These are phyloP conservation scores for Eupithecia subumbrata DNA, from an alignment of 2,888 invertebrate species.

Conservation along the genomic window DNA sequence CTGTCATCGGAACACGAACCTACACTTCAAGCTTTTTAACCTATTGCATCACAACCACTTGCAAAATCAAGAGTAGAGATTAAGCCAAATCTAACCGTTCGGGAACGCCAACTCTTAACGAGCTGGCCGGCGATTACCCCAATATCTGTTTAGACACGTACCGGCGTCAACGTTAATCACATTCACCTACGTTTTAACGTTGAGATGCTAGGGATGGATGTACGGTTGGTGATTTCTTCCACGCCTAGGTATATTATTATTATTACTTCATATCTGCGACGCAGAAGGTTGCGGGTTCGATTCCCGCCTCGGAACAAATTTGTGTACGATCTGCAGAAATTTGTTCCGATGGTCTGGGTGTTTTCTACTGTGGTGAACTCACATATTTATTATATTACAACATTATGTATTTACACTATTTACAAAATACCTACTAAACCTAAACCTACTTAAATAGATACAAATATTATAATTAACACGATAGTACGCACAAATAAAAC, in stretches of 20 bases:
- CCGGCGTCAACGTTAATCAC: conserved; percentile 61
- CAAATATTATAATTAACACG: too few species aligned
- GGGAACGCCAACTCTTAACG: conserved; percentile 50
- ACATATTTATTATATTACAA: too few species aligned
- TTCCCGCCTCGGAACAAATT: too few species aligned
- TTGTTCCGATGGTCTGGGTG: too few species aligned
- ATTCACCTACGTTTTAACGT: conserved; percentile 51
- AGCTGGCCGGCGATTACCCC: conserved; percentile 60
- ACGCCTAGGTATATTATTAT: background rate
- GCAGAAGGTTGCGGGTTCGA: too few species aligned
- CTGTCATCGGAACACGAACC: background rate
- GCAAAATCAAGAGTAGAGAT: conserved; percentile 1
- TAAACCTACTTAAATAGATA: too few species aligned
- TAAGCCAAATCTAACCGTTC: background rate
- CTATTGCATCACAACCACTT: background rate
- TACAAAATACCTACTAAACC: too few species aligned
- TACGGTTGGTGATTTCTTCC: conserved; percentile 6
- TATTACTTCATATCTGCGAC: background rate
- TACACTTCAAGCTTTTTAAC: background rate
- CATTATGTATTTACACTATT: too few species aligned
- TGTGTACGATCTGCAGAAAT: too few species aligned
- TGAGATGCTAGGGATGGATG: conserved; percentile 37
- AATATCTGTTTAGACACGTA: conserved; percentile 69
- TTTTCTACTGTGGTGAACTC: too few species aligned
- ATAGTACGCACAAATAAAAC: too few species aligned